Base-by-base conservation (phyloP, 2,888 invertebrate species). In the Chrysotoxum bicinctum region DNA sequence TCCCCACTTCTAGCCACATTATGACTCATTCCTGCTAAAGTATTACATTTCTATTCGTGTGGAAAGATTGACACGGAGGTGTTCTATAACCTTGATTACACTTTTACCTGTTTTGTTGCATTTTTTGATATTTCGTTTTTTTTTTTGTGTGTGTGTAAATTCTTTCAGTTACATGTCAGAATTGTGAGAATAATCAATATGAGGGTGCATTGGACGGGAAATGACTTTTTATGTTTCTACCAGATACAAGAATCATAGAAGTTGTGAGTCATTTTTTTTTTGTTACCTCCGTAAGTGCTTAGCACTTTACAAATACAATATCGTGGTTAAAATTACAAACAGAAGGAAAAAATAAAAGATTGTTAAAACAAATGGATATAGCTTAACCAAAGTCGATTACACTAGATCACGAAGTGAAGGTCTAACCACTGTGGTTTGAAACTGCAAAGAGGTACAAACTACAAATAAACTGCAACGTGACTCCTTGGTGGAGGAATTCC, bases 81-180 rank as follows among this genome's bases (percentile, higher is more conserved):
- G 37, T 58, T 58, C 14, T 30, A 62, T 70, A 62, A 73, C 82
- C 82, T 83, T 83, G 78, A 69, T 74, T 78, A 62, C 43, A 62
- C 26, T 56, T 73, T 70, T 83, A 79, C 74, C 83, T 78, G 68
- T 21, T 62, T 30, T 19, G 48, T 10, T 58, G 69, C 76, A 23
- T 56, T 69, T 72, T n/a, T 40, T 14, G 1, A 14, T 35, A 10
- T 35, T 10, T 37, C n/a, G 1, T 43, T 43, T 8, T 40, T 40
- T n/a, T 40, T 37, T 14, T 19, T 30, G 5, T 50, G n/a, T n/a
- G n/a, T 64, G 37, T 19, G 6, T 48, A 45, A 12, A n/a, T 32
- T 48, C 56, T 43, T 79, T 30, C 35, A 45, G 30, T 48, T 66
- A 73, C 75, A 64, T 43, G 64, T 14, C 64, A n/a, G 26, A 48